Evolutionary conservation across 1,140 invertebrate genomes (phyloP), one percentile per base, ranked within the genome.

Genomic region (Macrotrachela quadricornifera): DNA sequence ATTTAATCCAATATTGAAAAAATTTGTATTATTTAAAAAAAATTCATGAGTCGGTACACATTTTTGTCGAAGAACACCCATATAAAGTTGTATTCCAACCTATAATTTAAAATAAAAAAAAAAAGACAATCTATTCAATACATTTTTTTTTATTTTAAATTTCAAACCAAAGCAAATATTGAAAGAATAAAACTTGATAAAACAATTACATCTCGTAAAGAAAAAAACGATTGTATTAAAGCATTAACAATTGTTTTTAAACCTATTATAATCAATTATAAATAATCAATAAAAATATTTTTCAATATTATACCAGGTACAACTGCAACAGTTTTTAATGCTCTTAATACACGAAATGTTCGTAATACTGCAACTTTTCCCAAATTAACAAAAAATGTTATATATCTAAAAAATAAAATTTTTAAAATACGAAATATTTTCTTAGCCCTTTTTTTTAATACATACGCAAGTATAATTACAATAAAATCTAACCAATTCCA

Each of bases 131-230:
- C 95, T 74, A 91, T 85, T 61, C 85, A 86, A 56, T 95, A 76
- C 48, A 88, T 81, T 57, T 90, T 90, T 83, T 90, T 91, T 71
- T 95, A 96, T 90, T 91, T 71, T 95, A 96, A 72, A 95, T 85
- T 77, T 95, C 90, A 30, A 30, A 30, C 21, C 21, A 30, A 30
- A 4, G 21, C 21, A 30, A 30, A 30, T 30, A 30, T 30, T 30
- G 21, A 30, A 30, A 30, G 21, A 8, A 30, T 30, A 30, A 30
- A 30, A 30, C 21, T 30, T 30, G 21, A 30, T 30, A 30, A 30
- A 30, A 30, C 21, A 30, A 8, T 30, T 30, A 30, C 21, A 30
- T 30, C 21, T 4, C 21, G 21, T 30, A 30, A 30, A 30, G 3
- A 30, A 30, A 30, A 4, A 2, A 30, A 30, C 8, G 21, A 30